Evolutionary conservation across 2,888 invertebrate species (phyloP).

Genomic region (Drosophila antonietae): DNA sequence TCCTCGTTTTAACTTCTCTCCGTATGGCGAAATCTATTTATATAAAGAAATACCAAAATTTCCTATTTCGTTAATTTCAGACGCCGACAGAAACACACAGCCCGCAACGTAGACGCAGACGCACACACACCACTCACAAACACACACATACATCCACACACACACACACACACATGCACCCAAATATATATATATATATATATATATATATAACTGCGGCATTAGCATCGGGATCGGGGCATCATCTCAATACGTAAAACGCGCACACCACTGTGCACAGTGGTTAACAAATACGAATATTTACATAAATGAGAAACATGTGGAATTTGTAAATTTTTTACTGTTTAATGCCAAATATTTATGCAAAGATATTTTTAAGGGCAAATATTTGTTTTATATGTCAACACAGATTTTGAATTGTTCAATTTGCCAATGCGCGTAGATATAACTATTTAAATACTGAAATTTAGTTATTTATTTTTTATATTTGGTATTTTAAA

Average conservation of each 20-base stretch:
- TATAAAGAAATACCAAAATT: conserved; percentile 79
- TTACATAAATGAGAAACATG: background rate
- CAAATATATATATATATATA: conserved; percentile 33
- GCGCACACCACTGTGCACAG: conserved; percentile 66
- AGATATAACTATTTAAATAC: background rate
- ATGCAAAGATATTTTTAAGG: background rate
- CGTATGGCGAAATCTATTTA: conserved; percentile 82
- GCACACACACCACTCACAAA: too few species aligned
- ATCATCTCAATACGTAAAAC: conserved; percentile 67
- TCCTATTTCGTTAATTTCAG: conserved; percentile 81
- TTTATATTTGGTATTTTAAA: background rate
- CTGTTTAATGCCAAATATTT: conserved; percentile 1
- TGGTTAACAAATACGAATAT: conserved; percentile 28
- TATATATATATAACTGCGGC: conserved; percentile 49
- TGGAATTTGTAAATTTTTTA: background rate
- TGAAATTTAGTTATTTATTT: too few species aligned
- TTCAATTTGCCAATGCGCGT: background rate
- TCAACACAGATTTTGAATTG: background rate
- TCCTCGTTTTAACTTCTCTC: conserved; percentile 62
- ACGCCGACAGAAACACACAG: conserved; percentile 59
- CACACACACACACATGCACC: conserved; percentile 40
- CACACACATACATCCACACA: too few species aligned
- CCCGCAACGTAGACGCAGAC: conserved; percentile 46
- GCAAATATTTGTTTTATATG: background rate
- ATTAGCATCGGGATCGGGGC: conserved; percentile 61